These are phyloP conservation scores for Brachymystax lenok DNA, from an alignment of 2,797 vertebrate species.

Conservation along the genomic window DNA sequence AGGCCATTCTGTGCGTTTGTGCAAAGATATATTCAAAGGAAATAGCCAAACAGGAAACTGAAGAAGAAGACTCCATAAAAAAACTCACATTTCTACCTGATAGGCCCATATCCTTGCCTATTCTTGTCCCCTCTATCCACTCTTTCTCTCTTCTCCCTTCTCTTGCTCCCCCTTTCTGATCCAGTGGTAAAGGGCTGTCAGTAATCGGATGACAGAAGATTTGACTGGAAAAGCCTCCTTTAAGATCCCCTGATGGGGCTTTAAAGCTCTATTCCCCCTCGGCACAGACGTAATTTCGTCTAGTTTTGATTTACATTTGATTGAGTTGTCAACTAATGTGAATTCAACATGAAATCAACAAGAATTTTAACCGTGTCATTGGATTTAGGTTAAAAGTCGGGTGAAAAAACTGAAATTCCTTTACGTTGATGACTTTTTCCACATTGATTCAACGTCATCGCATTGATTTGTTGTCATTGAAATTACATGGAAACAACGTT, in stretches of 20 bases:
- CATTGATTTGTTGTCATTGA: too few species aligned
- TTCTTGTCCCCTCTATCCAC: background rate
- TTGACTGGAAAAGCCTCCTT: conserved; percentile 65
- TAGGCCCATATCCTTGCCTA: background rate
- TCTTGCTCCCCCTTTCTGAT: conserved; percentile 56
- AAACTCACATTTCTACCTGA: background rate
- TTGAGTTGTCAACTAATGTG: too few species aligned
- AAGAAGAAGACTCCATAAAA: background rate
- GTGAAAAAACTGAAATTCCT: too few species aligned
- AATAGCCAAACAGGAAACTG: background rate
- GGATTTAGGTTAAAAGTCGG: too few species aligned
- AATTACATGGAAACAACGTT: too few species aligned
- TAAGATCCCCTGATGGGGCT: conserved; percentile 52
- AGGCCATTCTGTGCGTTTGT: background rate
- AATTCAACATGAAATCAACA: too few species aligned
- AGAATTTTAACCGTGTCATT: too few species aligned
- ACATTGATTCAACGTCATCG: too few species aligned
- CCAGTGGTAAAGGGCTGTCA: conserved; percentile 63
- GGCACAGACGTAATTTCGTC: background rate
- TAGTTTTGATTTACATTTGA: too few species aligned
- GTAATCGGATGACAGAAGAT: conserved; percentile 80
- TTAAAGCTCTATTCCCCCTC: conserved; percentile 40
- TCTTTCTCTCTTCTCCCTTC: conserved; percentile 31
- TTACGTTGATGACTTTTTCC: too few species aligned
- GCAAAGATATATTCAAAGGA: background rate